Evolutionary conservation across 2,113 vertebrate genomes (phyloP).

Genomic region (Caretta caretta): DNA sequence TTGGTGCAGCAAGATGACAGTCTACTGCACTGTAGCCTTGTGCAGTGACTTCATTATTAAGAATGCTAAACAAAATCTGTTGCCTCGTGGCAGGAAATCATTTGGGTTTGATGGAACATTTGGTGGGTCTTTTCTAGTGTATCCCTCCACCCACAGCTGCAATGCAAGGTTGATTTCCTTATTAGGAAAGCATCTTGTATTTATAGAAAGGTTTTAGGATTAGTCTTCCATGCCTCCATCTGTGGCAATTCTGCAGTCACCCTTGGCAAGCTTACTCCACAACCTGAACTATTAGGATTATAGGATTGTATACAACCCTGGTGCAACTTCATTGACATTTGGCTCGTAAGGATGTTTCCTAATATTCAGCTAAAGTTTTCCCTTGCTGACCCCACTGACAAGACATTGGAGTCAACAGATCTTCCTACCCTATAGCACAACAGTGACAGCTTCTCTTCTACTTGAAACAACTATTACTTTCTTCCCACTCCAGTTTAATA

Average conservation of each 20-base stretch:
- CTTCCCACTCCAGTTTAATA: not conserved
- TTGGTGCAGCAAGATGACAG: not conserved
- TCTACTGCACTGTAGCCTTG: not conserved
- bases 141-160: not conserved
- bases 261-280: not conserved
- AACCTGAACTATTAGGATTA: not conserved
- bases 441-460: not conserved
- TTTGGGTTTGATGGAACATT: not conserved
- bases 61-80: not conserved
- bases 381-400: not conserved
- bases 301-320: not conserved
- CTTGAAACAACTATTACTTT: fast-evolving
- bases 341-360: not conserved
- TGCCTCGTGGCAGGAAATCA: not conserved
- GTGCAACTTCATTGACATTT: not conserved
- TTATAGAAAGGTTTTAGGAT: not conserved
- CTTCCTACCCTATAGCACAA: not conserved
- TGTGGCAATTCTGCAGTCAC: not conserved
- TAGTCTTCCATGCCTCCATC: not conserved
- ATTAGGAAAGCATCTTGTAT: not conserved
- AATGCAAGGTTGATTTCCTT: not conserved
- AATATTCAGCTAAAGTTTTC: not conserved
- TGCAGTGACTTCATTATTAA: not conserved
- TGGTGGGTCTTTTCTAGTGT: not conserved
- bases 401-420: not conserved